Evolutionary conservation across 2,797 vertebrate genomes (phyloP), one percentile per base, ranked within the genome.

Genomic region (Antennarius maculatus): DNA sequence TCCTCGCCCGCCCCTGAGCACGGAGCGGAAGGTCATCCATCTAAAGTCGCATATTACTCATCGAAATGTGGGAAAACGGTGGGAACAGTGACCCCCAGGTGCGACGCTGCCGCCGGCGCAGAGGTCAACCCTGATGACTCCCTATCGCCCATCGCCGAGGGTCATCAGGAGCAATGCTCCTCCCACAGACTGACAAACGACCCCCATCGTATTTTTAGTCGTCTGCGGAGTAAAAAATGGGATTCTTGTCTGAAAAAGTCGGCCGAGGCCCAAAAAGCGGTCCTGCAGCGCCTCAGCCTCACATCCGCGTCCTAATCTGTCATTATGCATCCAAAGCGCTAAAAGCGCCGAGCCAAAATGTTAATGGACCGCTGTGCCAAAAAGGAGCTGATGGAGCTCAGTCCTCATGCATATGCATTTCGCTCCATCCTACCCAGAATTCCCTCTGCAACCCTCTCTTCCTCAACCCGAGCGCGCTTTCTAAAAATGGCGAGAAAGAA

Each of bases 21-120:
- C 57, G n/a, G 54, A 77, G 65, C 59, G 63, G 76, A 78, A 88
- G 82, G 86, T 86, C 83, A 83, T 71, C 77, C 77, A 72, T 91
- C 78, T 88, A 82, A 89, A 87, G 83, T 84, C 84, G 87, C 55
- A n/a, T 10, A 79, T 90, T 81, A 84, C 82, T 87, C 88, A 88
- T 79, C 48, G 23, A 72, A 78, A 85, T 85, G 77, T 77, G 83
- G 83, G 69, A 39, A 62, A 39, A n/a, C 47, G 50, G 56, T 76
- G 81, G 39, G 53, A 64, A 70, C 11, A 47, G 64, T 62, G 77
- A 82, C 76, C 68, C 53, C 4, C 7, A 6, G n/a, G 56, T 68
- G 63, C 12, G 23, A 74, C 54, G 79, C 23, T 2, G 46, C 23
- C 23, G 46, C 77, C 68, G 71, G 51, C 17, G 41, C 41, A 62